Conservation (phyloP, 2,113 vertebrate genomes). For the Prinia subflava region DNA sequence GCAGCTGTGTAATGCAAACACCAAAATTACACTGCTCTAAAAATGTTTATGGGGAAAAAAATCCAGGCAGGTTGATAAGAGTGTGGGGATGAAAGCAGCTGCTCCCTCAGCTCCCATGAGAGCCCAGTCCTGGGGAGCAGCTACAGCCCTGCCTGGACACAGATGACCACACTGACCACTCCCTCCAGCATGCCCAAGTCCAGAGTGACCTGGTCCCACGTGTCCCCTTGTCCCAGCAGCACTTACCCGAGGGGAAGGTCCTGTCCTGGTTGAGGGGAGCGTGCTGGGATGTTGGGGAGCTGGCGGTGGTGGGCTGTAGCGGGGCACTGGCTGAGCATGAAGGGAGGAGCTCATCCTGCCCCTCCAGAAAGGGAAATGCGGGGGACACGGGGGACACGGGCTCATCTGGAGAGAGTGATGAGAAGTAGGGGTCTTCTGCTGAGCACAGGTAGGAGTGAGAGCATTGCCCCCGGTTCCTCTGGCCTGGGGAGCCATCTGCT, state of each 20-base stretch:
- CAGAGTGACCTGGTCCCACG: rapidly evolving
- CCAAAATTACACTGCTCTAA: neutral
- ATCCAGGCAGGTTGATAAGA: neutral
- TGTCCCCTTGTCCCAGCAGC: neutral
- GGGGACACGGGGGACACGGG: slow-evolving; percentile 9
- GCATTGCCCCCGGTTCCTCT: neutral
- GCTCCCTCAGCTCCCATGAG: neutral
- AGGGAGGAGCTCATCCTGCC: neutral
- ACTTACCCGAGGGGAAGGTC: slow-evolving; percentile 5
- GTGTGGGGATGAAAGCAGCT: neutral
- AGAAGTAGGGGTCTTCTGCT: slow-evolving; percentile 75
- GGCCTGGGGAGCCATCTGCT: neutral
- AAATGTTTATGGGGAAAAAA: neutral
- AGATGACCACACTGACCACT: neutral
- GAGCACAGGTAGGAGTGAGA: slow-evolving; percentile 30
- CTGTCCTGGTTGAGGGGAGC: neutral
- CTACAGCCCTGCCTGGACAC: neutral
- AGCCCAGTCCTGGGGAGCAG: neutral
- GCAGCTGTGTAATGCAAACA: neutral
- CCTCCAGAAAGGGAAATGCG: neutral
- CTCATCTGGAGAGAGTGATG: slow-evolving; percentile 38
- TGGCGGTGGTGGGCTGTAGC: neutral
- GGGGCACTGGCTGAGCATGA: neutral
- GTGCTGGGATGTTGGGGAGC: neutral
- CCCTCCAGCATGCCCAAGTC: rapidly evolving